Evolutionary conservation across 1,140 invertebrate species (phyloP), one percentile per base, ranked within the genome.

Genomic region (Pseudoatta argentina): DNA sequence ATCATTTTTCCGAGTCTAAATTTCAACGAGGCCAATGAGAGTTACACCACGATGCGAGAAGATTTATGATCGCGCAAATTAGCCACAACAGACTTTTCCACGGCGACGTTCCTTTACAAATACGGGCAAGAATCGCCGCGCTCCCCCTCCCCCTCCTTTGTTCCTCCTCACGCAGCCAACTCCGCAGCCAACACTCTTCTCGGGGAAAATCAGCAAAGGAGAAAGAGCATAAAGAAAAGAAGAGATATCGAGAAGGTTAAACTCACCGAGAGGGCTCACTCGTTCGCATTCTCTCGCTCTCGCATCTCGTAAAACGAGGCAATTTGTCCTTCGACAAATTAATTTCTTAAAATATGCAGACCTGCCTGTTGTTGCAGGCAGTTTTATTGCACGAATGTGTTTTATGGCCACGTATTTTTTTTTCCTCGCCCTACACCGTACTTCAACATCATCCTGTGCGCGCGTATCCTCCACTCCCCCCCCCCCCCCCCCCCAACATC

Each of bases 241-340:
- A 83, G 81, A 83, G 71, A 83, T 27, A 83, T 51, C 27, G 69
- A n/a, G 69, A 63, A 82, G 27, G 73, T 87, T 89, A 85, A 89
- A 82, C 69, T 81, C 51, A 21, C 63, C 73, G 27, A 30, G 44
- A 30, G 66, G 1, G 21, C 34, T 66, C 24, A n/a, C 34, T 39
- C 24, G 18, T 8, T 24, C 44, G 77, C 24, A 14, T 77, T 72
- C 53, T 75, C 67, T 48, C 39, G 66, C 66, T 75, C 59, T 18
- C 69, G 18, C 63, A 75, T 89, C 77, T 85, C 79, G 87, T 77
- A 71, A 59, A 87, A 86, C 90, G 61, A 64, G 88, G 90, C 88
- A 92, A 93, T 93, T 93, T 93, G 92, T 93, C 92, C 91, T 91
- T 93, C 92, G 90, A 92, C 91, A 92, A 93, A 93, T 93, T 93